Conservation (phyloP, 2,797 vertebrate genomes). For the Microctenopoma lineatum region DNA sequence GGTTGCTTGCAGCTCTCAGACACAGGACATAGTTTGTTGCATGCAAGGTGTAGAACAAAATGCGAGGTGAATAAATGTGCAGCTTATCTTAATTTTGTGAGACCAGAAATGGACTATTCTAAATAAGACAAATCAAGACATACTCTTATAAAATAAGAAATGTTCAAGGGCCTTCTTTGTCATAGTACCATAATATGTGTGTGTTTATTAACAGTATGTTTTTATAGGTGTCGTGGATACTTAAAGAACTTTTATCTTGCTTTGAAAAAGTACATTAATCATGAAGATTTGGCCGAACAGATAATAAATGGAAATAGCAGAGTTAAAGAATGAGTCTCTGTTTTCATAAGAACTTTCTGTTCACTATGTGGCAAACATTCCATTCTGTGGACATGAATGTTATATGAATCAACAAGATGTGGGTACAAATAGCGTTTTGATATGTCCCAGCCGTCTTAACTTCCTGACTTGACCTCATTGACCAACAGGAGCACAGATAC, state of each 20-base stretch:
- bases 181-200: background rate
- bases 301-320: background rate
- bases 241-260: background rate
- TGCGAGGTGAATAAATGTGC: background rate
- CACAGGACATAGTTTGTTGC: too few species aligned
- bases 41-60: too few species aligned
- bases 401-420: background rate
- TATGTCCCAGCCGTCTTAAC: too few species aligned
- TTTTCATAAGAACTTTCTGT: background rate
- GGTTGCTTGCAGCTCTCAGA: background rate
- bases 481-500: too few species aligned
- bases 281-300: background rate
- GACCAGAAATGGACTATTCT: background rate
- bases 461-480: too few species aligned
- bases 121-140: background rate
- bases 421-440: background rate
- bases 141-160: background rate
- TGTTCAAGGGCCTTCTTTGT: background rate
- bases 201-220: background rate
- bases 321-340: background rate
- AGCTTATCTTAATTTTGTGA: background rate
- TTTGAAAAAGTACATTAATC: background rate
- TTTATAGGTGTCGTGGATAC: background rate
- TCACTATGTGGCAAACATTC: background rate
- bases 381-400: background rate